Evolutionary conservation across 2,888 invertebrate species (phyloP), one percentile per base, ranked within the genome.

Genomic region (Euproctis similis): DNA sequence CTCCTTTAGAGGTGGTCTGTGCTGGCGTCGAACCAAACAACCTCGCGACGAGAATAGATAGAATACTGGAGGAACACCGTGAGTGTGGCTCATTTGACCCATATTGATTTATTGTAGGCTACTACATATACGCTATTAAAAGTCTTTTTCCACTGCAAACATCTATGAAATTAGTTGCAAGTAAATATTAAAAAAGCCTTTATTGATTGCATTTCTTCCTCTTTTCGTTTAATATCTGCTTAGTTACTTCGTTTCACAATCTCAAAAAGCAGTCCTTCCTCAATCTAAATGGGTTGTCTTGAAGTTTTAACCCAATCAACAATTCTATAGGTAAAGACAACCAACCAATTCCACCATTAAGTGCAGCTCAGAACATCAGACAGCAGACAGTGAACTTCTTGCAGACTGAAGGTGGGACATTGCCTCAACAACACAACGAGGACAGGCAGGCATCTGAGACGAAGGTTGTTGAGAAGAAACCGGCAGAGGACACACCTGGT

Each of bases 1-100:
- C 88, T 0, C 93, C 96, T 0, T 56, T 96, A 28, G 94, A 95
- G 65, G 89, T 96, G 28, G 87, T 94, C 8, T 57, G 84, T 71
- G 50, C 76, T 0, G 77, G 89, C 2, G 80, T 87, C 12, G 68
- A 86, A n/a, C 65, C 85, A 1, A 64, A 72, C 21, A 89, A 90
- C 40, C 78, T 96, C 28, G 73, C 86, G 0, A 57, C 66, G 2
- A 90, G 91, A 70, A 89, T 95, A 36, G 86, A 90, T 38, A 77
- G 85, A 37, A 87, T 92, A 34, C 48, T 90, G 21, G 61, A 68
- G 23, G 87, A 87, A 53, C 86, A 86, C 39, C 76, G 87, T 59
- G 51, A 86, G 80, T 28, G n/a, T n/a, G n/a, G n/a, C n/a, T n/a
- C n/a, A n/a, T n/a, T n/a, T n/a, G n/a, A n/a, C n/a, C n/a, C n/a